Percentiles rank a stretch among this genome's conserved stretches.
Conservation (phyloP, 2,113 vertebrate genomes). For the Fulica atra region DNA sequence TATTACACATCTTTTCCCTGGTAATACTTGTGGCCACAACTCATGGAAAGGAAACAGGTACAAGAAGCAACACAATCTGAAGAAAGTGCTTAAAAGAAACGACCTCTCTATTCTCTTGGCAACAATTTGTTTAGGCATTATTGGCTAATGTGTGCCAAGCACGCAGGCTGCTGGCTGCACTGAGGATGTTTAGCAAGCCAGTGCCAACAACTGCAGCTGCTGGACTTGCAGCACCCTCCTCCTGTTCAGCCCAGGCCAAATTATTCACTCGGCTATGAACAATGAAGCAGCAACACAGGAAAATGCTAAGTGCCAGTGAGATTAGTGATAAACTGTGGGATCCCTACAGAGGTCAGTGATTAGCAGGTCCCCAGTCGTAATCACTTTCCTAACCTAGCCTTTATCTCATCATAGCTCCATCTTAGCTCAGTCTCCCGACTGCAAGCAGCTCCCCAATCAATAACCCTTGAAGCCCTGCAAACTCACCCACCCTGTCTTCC, state of each 20-base stretch:
- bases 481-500: neutral
- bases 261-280: slow-evolving; percentile 73
- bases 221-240: slow-evolving; percentile 72
- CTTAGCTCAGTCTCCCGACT: slow-evolving; percentile 35
- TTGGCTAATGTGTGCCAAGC: slow-evolving; percentile 74
- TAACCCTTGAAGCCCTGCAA: slow-evolving; percentile 28
- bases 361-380: slow-evolving; percentile 69
- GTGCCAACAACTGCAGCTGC: slow-evolving; percentile 85
- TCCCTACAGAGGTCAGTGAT: slow-evolving; percentile 77
- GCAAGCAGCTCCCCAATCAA: slow-evolving; percentile 61
- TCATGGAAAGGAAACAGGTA: neutral
- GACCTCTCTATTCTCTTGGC: slow-evolving; percentile 57
- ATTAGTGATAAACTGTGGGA: slow-evolving; percentile 77
- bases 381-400: slow-evolving; percentile 60
- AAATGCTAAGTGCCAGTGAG: slow-evolving; percentile 73
- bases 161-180: slow-evolving; percentile 68
- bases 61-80: neutral
- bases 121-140: slow-evolving; percentile 77
- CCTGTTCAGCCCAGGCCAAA: slow-evolving; percentile 72
- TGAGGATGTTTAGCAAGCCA: slow-evolving; percentile 69
- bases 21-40: neutral
- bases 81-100: slow-evolving; percentile 36
- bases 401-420: slow-evolving; percentile 71
- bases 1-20: neutral
- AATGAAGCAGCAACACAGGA: slow-evolving; percentile 61